Evolutionary conservation across 2,113 vertebrate genomes (phyloP), one percentile per base, ranked within the genome.

Genomic region (Pampusana beccarii): DNA sequence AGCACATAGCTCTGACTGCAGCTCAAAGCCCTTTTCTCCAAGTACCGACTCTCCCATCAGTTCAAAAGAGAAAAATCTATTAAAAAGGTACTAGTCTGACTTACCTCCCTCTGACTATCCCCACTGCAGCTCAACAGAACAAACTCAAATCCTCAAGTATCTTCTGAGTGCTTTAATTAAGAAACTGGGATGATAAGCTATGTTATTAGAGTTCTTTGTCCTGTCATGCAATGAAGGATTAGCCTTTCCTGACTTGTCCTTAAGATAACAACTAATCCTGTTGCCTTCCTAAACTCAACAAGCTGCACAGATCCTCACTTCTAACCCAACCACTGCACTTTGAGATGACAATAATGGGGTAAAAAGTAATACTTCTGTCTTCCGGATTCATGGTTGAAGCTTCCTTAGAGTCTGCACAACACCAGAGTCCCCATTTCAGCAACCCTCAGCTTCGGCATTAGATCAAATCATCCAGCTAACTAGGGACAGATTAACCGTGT

Each of bases 121-220:
- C 33, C 19, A 88, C 1, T 42, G 56, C 75, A 80, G 56, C 51
- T 71, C 60, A 67, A 85, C 33, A 78, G 48, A 86, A 90, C 38
- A 73, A 86, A 58, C 62, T 75, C 80, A 92, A 88, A 92, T 48
- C 56, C 75, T 65, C 48, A 57, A 11, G n/a, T 28, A 62, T 34
- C 54, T 70, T 66, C 84, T 36, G 17, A 16, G 4, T 18, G 31
- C 34, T 80, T 90, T 94, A 77, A 94, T 73, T 64, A 88, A 87
- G 81, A 82, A 95, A 83, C 40, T 13, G 33, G 34, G 85, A 90
- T 84, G 86, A 85, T 25, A 46, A 72, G 54, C 71, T 88, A 20
- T 86, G 79, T 80, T 69, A 86, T 90, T 78, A 17, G 81, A 96
- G 88, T 74, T 88, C 92, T 91, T 93, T 85, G 90, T 94, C 48